A percentile compares a stretch with the other conserved stretches of the same genome.
Evolutionary conservation across 2,113 vertebrate species (phyloP).

Genomic region (Fukomys damarensis): DNA sequence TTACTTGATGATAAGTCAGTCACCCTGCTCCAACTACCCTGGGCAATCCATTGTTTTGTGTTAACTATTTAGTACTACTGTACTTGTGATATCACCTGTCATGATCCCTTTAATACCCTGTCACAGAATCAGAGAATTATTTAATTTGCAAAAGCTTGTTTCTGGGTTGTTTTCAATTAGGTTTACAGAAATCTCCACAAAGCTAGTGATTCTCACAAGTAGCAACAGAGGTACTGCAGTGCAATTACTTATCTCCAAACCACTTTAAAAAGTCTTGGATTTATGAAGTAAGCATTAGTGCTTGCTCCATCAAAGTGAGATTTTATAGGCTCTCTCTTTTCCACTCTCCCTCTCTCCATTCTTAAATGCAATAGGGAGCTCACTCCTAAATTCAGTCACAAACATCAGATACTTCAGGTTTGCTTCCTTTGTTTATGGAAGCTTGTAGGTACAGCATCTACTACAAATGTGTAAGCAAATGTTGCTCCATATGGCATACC

Average conservation of each 20-base stretch:
- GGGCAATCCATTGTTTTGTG: background rate
- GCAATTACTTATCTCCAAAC: background rate
- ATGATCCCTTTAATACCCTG: background rate
- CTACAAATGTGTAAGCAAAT: background rate
- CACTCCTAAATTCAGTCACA: constrained; percentile 1
- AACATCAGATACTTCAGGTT: background rate
- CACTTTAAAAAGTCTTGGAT: background rate
- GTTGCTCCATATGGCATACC: background rate
- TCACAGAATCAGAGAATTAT: background rate
- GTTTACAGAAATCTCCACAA: background rate
- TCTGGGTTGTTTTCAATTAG: background rate
- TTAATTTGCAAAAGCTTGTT: background rate
- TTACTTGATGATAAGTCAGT: background rate
- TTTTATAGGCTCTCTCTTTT: background rate
- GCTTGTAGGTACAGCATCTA: background rate
- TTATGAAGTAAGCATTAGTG: background rate
- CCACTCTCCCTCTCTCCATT: background rate
- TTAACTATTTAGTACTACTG: background rate
- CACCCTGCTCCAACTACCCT: background rate
- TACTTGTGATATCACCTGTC: background rate
- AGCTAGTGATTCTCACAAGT: background rate
- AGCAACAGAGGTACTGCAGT: background rate
- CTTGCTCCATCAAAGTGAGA: background rate
- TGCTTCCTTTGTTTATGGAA: background rate
- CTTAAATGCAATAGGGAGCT: background rate